phyloP scores from a whole-genome alignment of 2,797 vertebrate genomes.

The Phoxinus dragarum region DNA sequence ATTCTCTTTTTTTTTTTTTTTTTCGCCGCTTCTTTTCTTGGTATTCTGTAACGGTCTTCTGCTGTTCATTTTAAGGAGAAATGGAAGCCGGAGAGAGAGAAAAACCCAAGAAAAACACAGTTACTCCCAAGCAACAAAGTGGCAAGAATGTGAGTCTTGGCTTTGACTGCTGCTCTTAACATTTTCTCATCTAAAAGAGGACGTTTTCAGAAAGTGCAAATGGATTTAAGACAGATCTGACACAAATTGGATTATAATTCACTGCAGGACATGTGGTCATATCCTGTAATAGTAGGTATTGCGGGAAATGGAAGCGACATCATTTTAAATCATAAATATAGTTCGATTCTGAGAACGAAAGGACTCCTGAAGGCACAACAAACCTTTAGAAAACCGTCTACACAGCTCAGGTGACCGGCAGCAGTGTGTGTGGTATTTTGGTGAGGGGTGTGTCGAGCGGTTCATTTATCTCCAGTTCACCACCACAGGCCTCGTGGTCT shows the following conservation, averaged over 20 bases:
- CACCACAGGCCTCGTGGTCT: conserved; percentile 35
- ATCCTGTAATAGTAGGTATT: neutral
- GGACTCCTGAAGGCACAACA: neutral
- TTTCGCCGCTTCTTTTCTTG: neutral
- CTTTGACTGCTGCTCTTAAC: conserved; percentile 25
- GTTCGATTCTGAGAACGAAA: neutral
- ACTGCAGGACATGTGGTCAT: neutral
- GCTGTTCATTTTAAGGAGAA: conserved; percentile 42
- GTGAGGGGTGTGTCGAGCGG: conserved; percentile 18
- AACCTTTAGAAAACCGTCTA: neutral
- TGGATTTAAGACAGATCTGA: conserved; percentile 2
- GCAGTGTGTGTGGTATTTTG: conserved; percentile 7
- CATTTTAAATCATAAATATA: neutral
- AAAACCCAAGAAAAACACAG: conserved; percentile 45
- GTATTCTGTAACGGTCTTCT: conserved; percentile 28
- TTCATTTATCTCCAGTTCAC: conserved; percentile 39
- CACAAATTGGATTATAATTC: conserved; percentile 14
- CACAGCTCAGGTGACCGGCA: neutral
- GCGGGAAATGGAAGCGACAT: neutral
- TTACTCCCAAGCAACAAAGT: conserved; percentile 52
- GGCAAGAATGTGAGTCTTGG: conserved; percentile 49
- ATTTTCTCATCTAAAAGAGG: conserved; percentile 20
- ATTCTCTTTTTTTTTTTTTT: neutral
- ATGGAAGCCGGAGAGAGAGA: conserved; percentile 9
- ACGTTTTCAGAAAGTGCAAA: conserved; percentile 17